Evolutionary conservation across 2,888 invertebrate species (phyloP), one percentile per base, ranked within the genome.

Genomic region (Drepana falcataria): DNA sequence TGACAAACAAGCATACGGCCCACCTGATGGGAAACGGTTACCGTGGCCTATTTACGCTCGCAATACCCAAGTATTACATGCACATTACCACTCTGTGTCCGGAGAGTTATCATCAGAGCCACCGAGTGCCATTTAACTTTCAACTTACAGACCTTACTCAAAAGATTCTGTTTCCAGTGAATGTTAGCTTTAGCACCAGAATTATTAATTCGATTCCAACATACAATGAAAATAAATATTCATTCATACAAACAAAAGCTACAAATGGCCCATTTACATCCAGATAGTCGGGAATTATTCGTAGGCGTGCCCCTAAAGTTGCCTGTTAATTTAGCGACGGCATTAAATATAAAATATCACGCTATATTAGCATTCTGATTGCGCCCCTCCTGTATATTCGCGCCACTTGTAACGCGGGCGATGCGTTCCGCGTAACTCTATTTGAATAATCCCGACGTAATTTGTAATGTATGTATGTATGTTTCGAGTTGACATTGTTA

Each of bases 331-430:
- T 49, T 40, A 44, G 44, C 40, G 33, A 21, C 6, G 33, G 33
- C 40, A 49, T 49, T 37, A 37, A 49, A 49, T 37, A 37, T 37
- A 49, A 49, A 37, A 40, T 49, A 49, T 49, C 33, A 49, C 33
- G 2, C 21, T 4, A 4, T 21, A 48, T 49, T 49, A 49, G 49
- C 40, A 49, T 49, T 49, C 40, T 40, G 40, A 49, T 49, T 49
- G 37, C 49, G 40, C n/a, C 7, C 21, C 37, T 33, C 21, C 40
- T 5, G 49, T 35, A 49, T 40, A 49, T 49, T 49, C 37, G 33
- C 5, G 37, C 6, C 21, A 2, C n/a, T 21, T 9, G 9, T 48
- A 35, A 48, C 35, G 35, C 48, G 35, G 21, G 21, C 49, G 21
- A 21, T 40, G 37, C 33, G 40, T 9, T 40, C 49, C 40, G 6